Evolutionary conservation across 1,140 invertebrate genomes (phyloP).

Genomic region (Trichomalopsis sarcophagae): DNA sequence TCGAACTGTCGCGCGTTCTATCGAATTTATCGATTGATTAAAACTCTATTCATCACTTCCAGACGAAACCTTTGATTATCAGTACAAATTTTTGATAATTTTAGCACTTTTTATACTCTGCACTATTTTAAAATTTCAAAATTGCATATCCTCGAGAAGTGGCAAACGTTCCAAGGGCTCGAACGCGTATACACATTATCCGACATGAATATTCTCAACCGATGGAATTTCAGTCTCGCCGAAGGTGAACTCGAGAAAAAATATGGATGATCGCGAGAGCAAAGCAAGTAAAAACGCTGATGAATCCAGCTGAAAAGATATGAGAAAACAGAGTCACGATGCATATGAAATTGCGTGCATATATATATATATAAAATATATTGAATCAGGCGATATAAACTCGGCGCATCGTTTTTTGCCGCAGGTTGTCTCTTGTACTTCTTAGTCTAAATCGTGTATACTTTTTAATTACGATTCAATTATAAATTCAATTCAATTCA

Average conservation of each 20-base stretch:
- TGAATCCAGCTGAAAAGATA: neutral
- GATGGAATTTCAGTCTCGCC: conserved; percentile 31
- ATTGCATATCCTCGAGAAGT: neutral
- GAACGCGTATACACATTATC: neutral
- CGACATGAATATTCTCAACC: neutral
- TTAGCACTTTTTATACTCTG: conserved; percentile 19
- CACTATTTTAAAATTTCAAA: conserved; percentile 11
- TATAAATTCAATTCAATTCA: conserved; percentile 54
- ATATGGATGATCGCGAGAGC: neutral
- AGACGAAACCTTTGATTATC: neutral
- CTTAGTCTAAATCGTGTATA: conserved; percentile 25
- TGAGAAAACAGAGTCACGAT: neutral
- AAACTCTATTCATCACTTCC: neutral
- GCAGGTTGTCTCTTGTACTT: conserved; percentile 39
- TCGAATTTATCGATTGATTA: neutral
- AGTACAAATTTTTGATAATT: neutral
- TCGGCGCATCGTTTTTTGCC: conserved; percentile 22
- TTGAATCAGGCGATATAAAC: neutral
- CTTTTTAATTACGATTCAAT: conserved; percentile 35
- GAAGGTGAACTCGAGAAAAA: conserved; percentile 21
- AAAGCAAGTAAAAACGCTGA: neutral
- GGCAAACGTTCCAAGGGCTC: neutral
- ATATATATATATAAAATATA: neutral
- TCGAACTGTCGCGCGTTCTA: neutral
- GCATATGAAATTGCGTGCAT: neutral